Percentiles rank a stretch among this genome's conserved stretches.
These are phyloP conservation scores for Diphyllodes magnificus DNA, from an alignment of 2,113 vertebrate species.

Conservation along the genomic window DNA sequence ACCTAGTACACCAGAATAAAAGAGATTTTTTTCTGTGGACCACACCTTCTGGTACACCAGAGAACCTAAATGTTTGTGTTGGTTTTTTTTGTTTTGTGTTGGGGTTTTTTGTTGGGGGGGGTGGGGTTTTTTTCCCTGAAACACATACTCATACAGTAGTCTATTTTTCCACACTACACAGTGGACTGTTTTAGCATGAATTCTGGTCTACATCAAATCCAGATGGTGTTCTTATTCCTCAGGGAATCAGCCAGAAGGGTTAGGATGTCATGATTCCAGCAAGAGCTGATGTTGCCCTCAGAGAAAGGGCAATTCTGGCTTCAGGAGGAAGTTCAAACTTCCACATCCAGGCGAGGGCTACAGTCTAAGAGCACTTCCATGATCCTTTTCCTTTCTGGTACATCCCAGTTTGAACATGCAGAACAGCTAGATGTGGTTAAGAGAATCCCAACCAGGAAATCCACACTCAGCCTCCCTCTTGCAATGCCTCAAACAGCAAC, in stretches of 20 bases:
- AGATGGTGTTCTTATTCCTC: background rate
- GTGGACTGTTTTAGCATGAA: background rate
- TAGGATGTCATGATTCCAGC: background rate
- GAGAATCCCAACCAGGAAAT: background rate
- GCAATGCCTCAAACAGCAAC: background rate
- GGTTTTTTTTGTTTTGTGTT: background rate
- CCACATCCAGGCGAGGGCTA: background rate
- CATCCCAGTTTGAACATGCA: background rate
- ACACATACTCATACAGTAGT: background rate
- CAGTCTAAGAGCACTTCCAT: background rate
- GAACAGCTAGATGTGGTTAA: background rate
- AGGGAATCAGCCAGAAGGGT: background rate
- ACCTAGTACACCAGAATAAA: background rate
- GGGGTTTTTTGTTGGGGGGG: rapidly evolving
- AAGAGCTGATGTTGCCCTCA: rapidly evolving
- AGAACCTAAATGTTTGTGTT: background rate
- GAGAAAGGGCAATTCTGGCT: background rate
- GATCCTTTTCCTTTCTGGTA: background rate
- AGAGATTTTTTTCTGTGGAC: background rate
- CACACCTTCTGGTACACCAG: background rate
- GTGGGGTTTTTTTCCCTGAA: background rate
- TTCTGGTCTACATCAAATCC: background rate
- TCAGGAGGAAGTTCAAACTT: background rate
- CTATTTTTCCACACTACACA: background rate
- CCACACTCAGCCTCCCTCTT: background rate